A percentile compares a stretch with the other conserved stretches of the same genome.
Evolutionary conservation across 1,140 invertebrate genomes (phyloP).

Genomic region (Euglossa dilemma): DNA sequence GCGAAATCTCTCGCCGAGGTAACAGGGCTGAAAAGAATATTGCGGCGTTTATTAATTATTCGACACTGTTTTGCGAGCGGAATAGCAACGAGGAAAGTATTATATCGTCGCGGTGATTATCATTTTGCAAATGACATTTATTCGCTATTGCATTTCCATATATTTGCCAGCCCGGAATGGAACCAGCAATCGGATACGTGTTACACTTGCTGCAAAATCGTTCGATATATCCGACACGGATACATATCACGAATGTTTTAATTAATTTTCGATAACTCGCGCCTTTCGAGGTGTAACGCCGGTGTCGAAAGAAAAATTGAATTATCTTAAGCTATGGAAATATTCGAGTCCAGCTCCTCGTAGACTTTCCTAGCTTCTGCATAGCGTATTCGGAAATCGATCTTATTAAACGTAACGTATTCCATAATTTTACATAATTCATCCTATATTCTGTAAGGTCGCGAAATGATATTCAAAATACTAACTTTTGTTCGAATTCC

Average conservation of each 20-base stretch:
- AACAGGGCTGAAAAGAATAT: too few species aligned
- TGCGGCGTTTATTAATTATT: too few species aligned
- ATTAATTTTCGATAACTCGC: not conserved
- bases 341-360: constrained; percentile 7
- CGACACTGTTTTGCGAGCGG: too few species aligned
- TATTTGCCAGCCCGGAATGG: not conserved
- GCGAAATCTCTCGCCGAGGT: too few species aligned
- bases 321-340: constrained; percentile 12
- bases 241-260: not conserved
- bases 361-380: not conserved
- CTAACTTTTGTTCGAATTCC: not conserved
- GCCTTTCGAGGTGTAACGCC: not conserved
- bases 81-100: not conserved
- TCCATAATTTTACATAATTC: constrained; percentile 46
- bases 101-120: not conserved
- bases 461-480: constrained; percentile 4
- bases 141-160: not conserved
- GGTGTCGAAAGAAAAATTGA: not conserved
- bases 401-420: constrained; percentile 31
- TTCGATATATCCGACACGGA: too few species aligned
- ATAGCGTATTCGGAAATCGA: constrained; percentile 28
- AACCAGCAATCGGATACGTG: not conserved
- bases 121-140: not conserved
- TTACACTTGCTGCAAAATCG: not conserved
- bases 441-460: not conserved